A percentile compares a stretch with the other conserved stretches of the same genome.
Conservation (phyloP, 1,140 invertebrate genomes). For the Hypothenemus hampei region DNA sequence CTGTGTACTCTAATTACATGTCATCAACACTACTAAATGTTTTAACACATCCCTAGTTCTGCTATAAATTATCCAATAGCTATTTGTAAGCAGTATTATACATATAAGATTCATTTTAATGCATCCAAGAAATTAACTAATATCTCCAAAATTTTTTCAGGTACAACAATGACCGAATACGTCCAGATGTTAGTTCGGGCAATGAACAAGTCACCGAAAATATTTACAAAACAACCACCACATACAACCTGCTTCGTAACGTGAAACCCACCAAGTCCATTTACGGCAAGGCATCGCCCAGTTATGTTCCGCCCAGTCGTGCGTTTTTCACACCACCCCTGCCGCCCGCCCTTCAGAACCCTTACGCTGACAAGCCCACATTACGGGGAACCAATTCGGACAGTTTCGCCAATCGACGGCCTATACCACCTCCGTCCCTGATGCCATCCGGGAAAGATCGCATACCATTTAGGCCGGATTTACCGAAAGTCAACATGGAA, state of each 20-base stretch:
- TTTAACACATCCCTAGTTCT: too few species aligned
- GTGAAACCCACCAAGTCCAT: conserved; percentile 49
- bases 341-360: conserved; percentile 71
- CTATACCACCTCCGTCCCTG: conserved; percentile 68
- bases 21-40: too few species aligned
- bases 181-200: conserved; percentile 32
- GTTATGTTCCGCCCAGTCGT: conserved; percentile 73
- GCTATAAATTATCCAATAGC: too few species aligned
- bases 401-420: conserved; percentile 59
- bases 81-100: too few species aligned
- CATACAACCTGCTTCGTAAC: conserved; percentile 47
- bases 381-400: conserved; percentile 65
- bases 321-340: conserved; percentile 73
- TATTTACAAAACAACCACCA: conserved; percentile 40
- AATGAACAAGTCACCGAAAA: conserved; percentile 40
- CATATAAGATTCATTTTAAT: too few species aligned
- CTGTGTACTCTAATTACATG: too few species aligned
- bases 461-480: conserved; percentile 67
- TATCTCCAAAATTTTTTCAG: conserved; percentile 19
- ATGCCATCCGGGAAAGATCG: conserved; percentile 72
- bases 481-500: conserved; percentile 45
- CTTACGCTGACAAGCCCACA: conserved; percentile 78
- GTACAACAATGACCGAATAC: conserved; percentile 43
- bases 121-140: too few species aligned
- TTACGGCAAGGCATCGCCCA: conserved; percentile 59